Conservation (phyloP, 1,140 invertebrate species). For the Onthophagus taurus region DNA sequence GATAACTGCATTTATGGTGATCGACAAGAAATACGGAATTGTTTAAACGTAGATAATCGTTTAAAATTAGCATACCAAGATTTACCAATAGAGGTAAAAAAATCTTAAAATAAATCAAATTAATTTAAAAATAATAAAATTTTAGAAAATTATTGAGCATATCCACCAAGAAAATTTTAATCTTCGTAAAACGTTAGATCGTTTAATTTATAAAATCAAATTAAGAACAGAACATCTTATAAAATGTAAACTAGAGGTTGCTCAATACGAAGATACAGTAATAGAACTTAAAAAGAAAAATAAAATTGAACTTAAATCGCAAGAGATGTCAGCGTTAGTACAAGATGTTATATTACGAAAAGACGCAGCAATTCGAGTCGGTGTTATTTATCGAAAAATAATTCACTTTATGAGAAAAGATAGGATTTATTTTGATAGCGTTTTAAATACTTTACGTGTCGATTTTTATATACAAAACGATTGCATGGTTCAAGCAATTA, state of each 20-base stretch:
- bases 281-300: too few species aligned
- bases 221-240: slow-evolving; percentile 46
- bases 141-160: slow-evolving; percentile 45
- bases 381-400: slow-evolving; percentile 47
- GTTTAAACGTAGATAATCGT: slow-evolving; percentile 43
- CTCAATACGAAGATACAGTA: too few species aligned
- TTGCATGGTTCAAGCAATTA: slow-evolving; percentile 46
- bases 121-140: slow-evolving; percentile 14
- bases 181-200: slow-evolving; percentile 47
- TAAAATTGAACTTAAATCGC: slow-evolving; percentile 23
- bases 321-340: slow-evolving; percentile 44
- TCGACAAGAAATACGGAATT: slow-evolving; percentile 43
- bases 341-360: slow-evolving; percentile 47
- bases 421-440: slow-evolving; percentile 45
- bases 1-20: slow-evolving; percentile 46
- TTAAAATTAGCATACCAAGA: slow-evolving; percentile 49
- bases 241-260: too few species aligned
- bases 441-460: slow-evolving; percentile 43
- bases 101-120: slow-evolving; percentile 4
- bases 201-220: slow-evolving; percentile 46
- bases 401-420: slow-evolving; percentile 48
- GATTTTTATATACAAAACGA: slow-evolving; percentile 48
- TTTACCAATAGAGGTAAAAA: slow-evolving; percentile 31
- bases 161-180: slow-evolving; percentile 48
- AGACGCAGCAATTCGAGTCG: slow-evolving; percentile 48